Evolutionary conservation across 2,113 vertebrate genomes (phyloP), one percentile per base, ranked within the genome.

Genomic region (Orcinus orca): DNA sequence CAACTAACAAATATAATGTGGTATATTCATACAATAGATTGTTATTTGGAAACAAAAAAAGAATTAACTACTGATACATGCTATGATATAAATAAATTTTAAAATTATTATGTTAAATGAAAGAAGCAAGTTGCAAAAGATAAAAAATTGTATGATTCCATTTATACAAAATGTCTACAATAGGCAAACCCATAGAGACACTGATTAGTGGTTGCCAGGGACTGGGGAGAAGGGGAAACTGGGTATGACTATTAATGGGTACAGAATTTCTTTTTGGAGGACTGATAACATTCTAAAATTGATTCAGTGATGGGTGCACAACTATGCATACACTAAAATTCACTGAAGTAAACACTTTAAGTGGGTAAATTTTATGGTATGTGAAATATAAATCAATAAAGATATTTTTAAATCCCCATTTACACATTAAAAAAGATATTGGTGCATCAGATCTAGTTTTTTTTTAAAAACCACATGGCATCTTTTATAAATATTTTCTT

Each of bases 111-210:
- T 55, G 1, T 36, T 53, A 81, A 62, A n/a, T 63, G 55, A 84
- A 76, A 90, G n/a, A 80, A 86, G 15, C 0, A 5, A 50, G 26
- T 65, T 18, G 38, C 8, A 70, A 82, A 73, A 71, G 9, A 55
- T 36, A 0, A 36, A 33, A 80, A 47, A 58, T n/a, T 33, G 5
- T 21, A 38, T 23, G 29, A 79, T 47, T 74, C 7, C 36, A 81
- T 41, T 80, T 63, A 89, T 23, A n/a, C 60, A 13, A 93, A 93
- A 85, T 80, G 21, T 62, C 18, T 31, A 86, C 15, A 88, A 90
- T 44, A 90, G 20, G 60, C 10, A 83, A 87, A 79, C 53, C 15
- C 58, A 92, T 33, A 77, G 20, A 80, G n/a, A 92, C 1, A 71
- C 8, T 62, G 25, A 41, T n/a, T 53, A 41, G 13, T 63, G 26